Percentiles rank a stretch among this genome's conserved stretches.
These are phyloP conservation scores for Aurelia aurita DNA, from an alignment of 30 jellyfish, hydroid and myxozoan genomes.

Conservation along the genomic window DNA sequence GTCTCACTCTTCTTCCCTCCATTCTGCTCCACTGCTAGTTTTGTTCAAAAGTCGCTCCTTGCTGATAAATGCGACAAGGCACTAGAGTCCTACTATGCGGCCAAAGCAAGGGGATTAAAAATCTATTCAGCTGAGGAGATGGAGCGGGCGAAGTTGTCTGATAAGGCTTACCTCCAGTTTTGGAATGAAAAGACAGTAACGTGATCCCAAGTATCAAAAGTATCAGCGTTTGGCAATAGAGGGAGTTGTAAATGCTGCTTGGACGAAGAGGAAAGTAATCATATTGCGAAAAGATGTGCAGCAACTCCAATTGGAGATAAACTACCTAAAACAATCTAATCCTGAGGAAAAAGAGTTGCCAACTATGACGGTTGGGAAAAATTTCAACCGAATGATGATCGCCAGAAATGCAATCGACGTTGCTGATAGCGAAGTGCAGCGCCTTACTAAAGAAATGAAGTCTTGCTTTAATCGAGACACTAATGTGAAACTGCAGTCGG, in stretches of 20 bases:
- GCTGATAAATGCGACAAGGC: neutral
- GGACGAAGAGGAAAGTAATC: neutral
- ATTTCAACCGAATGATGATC: neutral
- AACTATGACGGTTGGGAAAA: neutral
- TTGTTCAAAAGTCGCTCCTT: neutral
- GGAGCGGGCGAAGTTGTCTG: neutral
- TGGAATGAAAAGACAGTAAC: neutral
- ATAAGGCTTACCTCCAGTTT: neutral
- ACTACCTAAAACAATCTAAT: neutral
- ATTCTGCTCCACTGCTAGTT: neutral
- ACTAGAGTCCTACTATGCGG: neutral
- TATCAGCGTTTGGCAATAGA: slow-evolving; percentile 4
- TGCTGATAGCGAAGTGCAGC: neutral
- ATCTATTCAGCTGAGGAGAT: neutral
- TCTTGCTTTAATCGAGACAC: neutral
- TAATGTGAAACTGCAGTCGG: neutral
- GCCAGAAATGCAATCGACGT: neutral
- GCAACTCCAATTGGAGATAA: neutral
- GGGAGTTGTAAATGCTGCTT: neutral
- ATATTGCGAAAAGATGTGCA: neutral
- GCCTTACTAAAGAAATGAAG: neutral
- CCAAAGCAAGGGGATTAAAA: neutral
- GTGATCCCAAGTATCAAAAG: neutral
- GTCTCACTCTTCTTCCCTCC: neutral
- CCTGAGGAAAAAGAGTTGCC: neutral